phyloP scores from a whole-genome alignment of 2,888 invertebrate species.

The Penaeus monodon region DNA sequence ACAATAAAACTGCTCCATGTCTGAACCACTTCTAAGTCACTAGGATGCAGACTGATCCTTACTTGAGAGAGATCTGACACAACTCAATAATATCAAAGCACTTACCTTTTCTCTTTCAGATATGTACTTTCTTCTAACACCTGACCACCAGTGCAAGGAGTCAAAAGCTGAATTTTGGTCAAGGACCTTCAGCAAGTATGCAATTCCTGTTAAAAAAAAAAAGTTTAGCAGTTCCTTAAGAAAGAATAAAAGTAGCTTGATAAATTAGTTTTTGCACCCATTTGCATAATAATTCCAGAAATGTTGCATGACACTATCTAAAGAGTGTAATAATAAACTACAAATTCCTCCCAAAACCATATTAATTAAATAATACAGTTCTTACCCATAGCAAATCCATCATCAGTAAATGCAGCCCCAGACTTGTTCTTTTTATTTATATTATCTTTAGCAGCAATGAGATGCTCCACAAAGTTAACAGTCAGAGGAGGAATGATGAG shows the following conservation, averaged over 20 bases:
- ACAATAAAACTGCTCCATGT: too few relatives aligned
- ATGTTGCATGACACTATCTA: too few relatives aligned
- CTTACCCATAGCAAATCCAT: constrained; percentile 95
- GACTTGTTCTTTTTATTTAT: constrained; percentile 89
- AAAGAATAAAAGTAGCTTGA: background rate
- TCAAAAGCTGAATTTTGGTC: constrained; percentile 90
- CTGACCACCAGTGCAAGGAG: constrained; percentile 90
- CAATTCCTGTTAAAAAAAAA: constrained; percentile 74
- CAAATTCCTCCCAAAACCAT: background rate
- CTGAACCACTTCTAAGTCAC: too few relatives aligned
- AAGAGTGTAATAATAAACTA: background rate
- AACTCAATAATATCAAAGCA: background rate
- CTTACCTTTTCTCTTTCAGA: constrained; percentile 76
- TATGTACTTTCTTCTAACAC: constrained; percentile 60
- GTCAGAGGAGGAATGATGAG: constrained; percentile 93
- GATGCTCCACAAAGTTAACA: constrained; percentile 93
- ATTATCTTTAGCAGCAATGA: constrained; percentile 90
- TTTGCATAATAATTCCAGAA: too few relatives aligned
- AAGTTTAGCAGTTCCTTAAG: background rate
- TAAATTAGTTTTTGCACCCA: constrained; percentile 1
- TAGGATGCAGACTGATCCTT: too few relatives aligned
- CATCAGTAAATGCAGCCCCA: constrained; percentile 94
- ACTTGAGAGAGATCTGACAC: too few relatives aligned
- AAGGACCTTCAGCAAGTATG: constrained; percentile 90
- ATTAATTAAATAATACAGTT: constrained; percentile 66